These are phyloP conservation scores for Amblyornis subalaris DNA, from an alignment of 2,113 vertebrate genomes.

Conservation along the genomic window DNA sequence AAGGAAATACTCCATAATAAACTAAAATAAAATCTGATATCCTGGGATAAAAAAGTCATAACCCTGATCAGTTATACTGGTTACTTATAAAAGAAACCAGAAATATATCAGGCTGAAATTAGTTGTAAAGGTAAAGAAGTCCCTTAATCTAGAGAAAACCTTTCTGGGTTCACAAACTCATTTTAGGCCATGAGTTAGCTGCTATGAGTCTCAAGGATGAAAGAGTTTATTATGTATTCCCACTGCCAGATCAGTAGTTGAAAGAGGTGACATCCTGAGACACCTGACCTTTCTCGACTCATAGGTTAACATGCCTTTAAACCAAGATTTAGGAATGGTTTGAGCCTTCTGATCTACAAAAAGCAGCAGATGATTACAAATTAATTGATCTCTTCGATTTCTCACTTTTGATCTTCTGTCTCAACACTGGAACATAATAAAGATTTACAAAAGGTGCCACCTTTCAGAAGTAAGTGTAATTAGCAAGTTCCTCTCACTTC, in stretches of 20 bases:
- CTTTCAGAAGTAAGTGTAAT: conserved; percentile 12
- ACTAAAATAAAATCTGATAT: not conserved
- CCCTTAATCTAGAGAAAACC: not conserved
- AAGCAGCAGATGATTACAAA: not conserved
- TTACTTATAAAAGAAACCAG: not conserved
- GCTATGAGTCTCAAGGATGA: not conserved
- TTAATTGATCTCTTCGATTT: not conserved
- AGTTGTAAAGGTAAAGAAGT: not conserved
- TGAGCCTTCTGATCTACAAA: not conserved
- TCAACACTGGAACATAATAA: not conserved
- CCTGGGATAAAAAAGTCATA: not conserved
- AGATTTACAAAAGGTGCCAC: not conserved
- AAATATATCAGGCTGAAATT: not conserved
- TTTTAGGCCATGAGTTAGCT: not conserved
- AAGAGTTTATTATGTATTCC: not conserved
- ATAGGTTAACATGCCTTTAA: conserved; percentile 8
- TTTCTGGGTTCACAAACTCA: not conserved
- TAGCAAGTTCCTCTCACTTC: not conserved
- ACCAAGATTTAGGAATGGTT: not conserved
- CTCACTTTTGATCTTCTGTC: not conserved
- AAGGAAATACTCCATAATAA: not conserved
- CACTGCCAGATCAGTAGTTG: not conserved
- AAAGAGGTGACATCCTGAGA: not conserved
- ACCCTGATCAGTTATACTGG: not conserved
- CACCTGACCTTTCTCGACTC: conserved; percentile 4